Conservation (phyloP, 2,797 vertebrate genomes). For the Hydrophis major region DNA sequence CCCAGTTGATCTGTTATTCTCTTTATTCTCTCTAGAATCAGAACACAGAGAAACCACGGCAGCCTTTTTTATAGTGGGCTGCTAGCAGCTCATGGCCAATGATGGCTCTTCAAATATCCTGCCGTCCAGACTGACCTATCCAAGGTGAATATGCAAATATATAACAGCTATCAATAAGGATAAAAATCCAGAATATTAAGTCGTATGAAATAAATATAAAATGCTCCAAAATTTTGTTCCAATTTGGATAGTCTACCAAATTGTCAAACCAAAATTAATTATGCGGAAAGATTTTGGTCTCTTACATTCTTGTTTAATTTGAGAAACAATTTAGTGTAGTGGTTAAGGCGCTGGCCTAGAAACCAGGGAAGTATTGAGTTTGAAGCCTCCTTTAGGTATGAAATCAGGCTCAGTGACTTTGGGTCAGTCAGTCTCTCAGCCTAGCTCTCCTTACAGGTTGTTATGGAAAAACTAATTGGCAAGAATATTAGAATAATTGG, state of each 20-base stretch:
- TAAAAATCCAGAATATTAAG: background rate
- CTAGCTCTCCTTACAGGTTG: background rate
- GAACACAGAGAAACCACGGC: too few species aligned
- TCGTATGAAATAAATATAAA: background rate
- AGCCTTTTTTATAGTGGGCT: too few species aligned
- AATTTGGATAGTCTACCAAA: background rate
- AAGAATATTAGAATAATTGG: background rate
- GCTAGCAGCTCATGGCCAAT: too few species aligned
- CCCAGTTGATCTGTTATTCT: too few species aligned
- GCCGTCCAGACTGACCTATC: too few species aligned
- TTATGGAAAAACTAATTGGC: background rate
- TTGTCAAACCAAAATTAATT: background rate
- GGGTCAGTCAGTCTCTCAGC: background rate
- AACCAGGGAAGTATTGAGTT: background rate
- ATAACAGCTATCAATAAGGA: background rate
- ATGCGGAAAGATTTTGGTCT: background rate
- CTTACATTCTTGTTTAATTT: background rate
- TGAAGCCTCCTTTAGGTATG: background rate
- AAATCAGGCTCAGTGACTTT: background rate
- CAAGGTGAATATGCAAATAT: too few species aligned
- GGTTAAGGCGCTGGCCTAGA: background rate
- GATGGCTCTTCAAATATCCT: too few species aligned
- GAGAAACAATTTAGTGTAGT: background rate
- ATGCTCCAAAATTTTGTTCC: background rate
- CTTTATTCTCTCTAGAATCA: too few species aligned